A percentile compares a stretch with the other conserved stretches of the same genome.
phyloP scores from a whole-genome alignment of 2,113 vertebrate genomes.

The Columba janthina region DNA sequence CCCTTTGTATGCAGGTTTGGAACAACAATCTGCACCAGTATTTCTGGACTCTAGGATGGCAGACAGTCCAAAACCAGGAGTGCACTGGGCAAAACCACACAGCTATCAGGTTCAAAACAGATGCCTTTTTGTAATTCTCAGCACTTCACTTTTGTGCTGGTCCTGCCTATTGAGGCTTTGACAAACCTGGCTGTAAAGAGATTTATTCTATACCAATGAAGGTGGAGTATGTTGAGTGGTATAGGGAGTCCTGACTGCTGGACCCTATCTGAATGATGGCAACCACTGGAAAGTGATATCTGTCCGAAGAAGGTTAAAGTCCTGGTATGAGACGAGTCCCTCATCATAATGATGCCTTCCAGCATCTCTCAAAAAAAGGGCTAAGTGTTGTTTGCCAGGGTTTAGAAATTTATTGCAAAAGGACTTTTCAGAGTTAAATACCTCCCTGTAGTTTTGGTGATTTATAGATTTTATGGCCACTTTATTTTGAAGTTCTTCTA shows the following conservation, averaged over 20 bases:
- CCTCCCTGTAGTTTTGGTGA: neutral
- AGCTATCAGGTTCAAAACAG: neutral
- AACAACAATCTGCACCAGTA: neutral
- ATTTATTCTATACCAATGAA: neutral
- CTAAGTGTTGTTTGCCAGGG: neutral
- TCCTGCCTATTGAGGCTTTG: neutral
- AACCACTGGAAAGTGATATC: neutral
- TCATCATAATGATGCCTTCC: neutral
- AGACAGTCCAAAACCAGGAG: neutral
- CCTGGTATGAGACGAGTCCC: neutral
- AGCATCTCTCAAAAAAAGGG: neutral
- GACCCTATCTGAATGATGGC: neutral
- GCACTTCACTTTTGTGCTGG: neutral
- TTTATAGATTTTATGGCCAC: neutral
- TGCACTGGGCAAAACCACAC: neutral
- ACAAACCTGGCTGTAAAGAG: neutral
- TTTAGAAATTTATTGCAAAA: slow-evolving; percentile 7
- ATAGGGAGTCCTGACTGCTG: neutral
- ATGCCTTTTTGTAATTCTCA: neutral
- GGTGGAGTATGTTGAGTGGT: neutral
- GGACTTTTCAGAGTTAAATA: neutral
- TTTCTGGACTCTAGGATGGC: neutral
- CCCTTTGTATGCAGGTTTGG: neutral
- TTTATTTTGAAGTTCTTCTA: neutral
- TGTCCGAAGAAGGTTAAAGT: neutral